These are phyloP conservation scores for Athene noctua DNA, from an alignment of 2,113 vertebrate species.

Conservation along the genomic window DNA sequence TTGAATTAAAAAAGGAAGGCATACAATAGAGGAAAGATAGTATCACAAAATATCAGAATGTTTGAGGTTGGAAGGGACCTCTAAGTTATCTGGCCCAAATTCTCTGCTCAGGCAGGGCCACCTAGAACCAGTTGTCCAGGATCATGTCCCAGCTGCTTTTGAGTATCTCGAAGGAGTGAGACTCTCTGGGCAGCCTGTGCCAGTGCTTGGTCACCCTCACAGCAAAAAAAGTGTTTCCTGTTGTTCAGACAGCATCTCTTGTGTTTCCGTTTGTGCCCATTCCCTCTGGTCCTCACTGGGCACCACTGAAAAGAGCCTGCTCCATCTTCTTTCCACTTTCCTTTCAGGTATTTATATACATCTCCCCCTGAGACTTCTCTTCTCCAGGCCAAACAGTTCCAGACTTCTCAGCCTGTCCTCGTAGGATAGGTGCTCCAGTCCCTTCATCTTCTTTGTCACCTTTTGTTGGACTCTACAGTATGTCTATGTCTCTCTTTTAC, in stretches of 20 bases:
- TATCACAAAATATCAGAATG: not conserved
- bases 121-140: too few relatives aligned
- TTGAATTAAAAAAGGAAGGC: not conserved
- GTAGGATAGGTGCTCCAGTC: not conserved
- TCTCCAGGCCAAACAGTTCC: not conserved
- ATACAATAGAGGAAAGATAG: rapidly evolving
- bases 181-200: too few relatives aligned
- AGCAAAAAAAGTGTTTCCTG: too few relatives aligned
- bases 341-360: not conserved
- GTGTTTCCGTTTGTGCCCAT: too few relatives aligned
- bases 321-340: not conserved
- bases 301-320: too few relatives aligned
- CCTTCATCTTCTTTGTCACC: not conserved
- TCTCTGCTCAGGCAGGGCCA: not conserved
- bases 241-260: too few relatives aligned
- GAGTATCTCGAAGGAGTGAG: too few relatives aligned
- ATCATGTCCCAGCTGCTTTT: too few relatives aligned
- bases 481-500: not conserved
- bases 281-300: too few relatives aligned
- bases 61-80: not conserved
- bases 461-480: not conserved
- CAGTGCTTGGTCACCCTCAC: too few relatives aligned
- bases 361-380: not conserved
- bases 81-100: not conserved
- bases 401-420: not conserved